Evolutionary conservation across 1,140 invertebrate species (phyloP).

Genomic region (Magallana angulata): DNA sequence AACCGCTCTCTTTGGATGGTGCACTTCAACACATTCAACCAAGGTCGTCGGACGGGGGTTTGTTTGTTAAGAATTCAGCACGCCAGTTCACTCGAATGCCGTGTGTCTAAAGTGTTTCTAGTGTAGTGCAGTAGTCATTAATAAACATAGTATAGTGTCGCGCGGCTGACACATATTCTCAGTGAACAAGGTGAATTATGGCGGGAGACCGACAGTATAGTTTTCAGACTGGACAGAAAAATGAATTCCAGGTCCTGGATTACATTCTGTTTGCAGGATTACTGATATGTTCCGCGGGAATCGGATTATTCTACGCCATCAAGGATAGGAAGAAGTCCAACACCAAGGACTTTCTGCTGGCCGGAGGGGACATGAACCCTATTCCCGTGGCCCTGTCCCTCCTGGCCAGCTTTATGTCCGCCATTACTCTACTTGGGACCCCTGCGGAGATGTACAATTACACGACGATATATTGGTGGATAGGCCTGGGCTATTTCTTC

Average conservation of each 20-base stretch:
- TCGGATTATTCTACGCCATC: conserved; percentile 90
- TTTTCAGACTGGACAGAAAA: conserved; percentile 60
- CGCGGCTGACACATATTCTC: conserved; percentile 15
- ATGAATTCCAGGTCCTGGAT: conserved; percentile 59
- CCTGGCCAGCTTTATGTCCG: conserved; percentile 89
- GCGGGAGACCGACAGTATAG: conserved; percentile 59
- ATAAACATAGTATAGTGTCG: background rate
- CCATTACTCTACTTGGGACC: conserved; percentile 92
- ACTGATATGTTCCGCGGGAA: conserved; percentile 80
- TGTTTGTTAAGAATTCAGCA: background rate
- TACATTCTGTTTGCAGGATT: conserved; percentile 66
- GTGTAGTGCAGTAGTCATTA: conserved; percentile 8
- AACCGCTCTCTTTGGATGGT: background rate
- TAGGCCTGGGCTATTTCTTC: conserved; percentile 66
- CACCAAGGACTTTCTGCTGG: conserved; percentile 88
- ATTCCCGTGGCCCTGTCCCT: conserved; percentile 74
- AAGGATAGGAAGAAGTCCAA: conserved; percentile 92
- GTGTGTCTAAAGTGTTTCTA: background rate
- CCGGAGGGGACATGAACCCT: conserved; percentile 86
- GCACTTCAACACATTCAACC: background rate
- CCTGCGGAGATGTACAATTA: conserved; percentile 89
- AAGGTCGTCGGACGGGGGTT: background rate
- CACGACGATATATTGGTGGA: conserved; percentile 72
- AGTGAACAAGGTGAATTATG: conserved; percentile 15
- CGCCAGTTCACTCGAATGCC: background rate